Evolutionary conservation across 2,888 invertebrate genomes (phyloP).

Genomic region (Ceramica pisi): DNA sequence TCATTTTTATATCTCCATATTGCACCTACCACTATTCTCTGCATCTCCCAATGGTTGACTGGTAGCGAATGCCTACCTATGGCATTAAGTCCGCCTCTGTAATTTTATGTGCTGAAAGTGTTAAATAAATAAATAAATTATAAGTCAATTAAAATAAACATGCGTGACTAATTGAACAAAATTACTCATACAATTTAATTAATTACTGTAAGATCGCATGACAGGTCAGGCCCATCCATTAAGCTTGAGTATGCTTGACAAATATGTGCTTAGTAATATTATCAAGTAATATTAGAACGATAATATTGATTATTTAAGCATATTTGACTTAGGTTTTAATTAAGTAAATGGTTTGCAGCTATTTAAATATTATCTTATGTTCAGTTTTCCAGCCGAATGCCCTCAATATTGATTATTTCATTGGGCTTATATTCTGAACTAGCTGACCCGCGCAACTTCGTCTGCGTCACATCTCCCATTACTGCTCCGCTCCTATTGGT

Average conservation of each 20-base stretch:
- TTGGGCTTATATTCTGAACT: background rate
- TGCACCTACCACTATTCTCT: too few relatives aligned
- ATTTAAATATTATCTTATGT: background rate
- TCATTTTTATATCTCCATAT: too few relatives aligned
- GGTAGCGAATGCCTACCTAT: too few relatives aligned
- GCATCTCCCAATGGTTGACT: too few relatives aligned
- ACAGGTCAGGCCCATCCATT: conserved; percentile 32
- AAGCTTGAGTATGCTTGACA: conserved; percentile 25
- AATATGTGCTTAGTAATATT: conserved; percentile 11
- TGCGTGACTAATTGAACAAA: conserved; percentile 2
- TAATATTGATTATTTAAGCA: conserved; percentile 19
- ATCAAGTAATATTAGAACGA: conserved; percentile 18
- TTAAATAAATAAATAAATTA: background rate
- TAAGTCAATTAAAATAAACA: background rate
- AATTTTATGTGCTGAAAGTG: too few relatives aligned
- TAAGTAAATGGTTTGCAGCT: conserved; percentile 12
- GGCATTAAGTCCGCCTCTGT: too few relatives aligned
- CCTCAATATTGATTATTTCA: background rate
- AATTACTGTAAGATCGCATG: conserved; percentile 24
- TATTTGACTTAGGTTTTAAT: conserved; percentile 34
- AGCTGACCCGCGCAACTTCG: too few relatives aligned
- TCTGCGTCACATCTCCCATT: too few relatives aligned
- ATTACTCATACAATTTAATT: conserved; percentile 26
- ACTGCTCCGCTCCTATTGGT: too few relatives aligned
- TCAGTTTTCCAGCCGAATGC: background rate